phyloP scores from a whole-genome alignment of 2,113 vertebrate genomes.

The Cygnus buccinator region DNA sequence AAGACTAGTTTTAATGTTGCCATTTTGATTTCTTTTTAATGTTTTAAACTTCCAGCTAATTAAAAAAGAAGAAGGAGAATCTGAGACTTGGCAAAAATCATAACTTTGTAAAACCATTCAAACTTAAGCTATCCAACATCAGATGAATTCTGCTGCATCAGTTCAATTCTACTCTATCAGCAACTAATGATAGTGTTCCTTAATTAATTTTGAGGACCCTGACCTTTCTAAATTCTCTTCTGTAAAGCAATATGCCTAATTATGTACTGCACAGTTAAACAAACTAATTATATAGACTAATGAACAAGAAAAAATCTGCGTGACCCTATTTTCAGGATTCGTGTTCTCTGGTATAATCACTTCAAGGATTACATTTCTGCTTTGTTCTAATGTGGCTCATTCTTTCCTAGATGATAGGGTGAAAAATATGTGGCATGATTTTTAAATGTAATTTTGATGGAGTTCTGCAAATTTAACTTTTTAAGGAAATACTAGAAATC shows the following conservation, averaged over 20 bases:
- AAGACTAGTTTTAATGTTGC: background rate
- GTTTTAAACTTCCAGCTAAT: background rate
- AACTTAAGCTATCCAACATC: background rate
- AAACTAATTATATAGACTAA: conserved; percentile 72
- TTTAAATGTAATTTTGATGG: background rate
- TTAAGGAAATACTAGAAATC: background rate
- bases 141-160: conserved; percentile 19
- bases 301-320: conserved; percentile 60
- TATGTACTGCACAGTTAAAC: conserved; percentile 70
- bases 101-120: conserved; percentile 10
- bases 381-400: conserved; percentile 21
- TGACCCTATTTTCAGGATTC: conserved; percentile 62
- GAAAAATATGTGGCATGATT: background rate
- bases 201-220: conserved; percentile 68
- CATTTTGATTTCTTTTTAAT: conserved; percentile 10
- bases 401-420: conserved; percentile 9
- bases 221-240: conserved; percentile 67
- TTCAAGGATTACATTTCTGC: conserved; percentile 50
- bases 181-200: conserved; percentile 24
- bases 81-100: background rate
- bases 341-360: conserved; percentile 51
- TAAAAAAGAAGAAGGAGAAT: background rate
- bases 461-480: background rate
- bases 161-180: conserved; percentile 44
- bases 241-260: conserved; percentile 70